Evolutionary conservation across 2,888 invertebrate genomes (phyloP), one percentile per base, ranked within the genome.

Genomic region (Lycaena phlaeas): DNA sequence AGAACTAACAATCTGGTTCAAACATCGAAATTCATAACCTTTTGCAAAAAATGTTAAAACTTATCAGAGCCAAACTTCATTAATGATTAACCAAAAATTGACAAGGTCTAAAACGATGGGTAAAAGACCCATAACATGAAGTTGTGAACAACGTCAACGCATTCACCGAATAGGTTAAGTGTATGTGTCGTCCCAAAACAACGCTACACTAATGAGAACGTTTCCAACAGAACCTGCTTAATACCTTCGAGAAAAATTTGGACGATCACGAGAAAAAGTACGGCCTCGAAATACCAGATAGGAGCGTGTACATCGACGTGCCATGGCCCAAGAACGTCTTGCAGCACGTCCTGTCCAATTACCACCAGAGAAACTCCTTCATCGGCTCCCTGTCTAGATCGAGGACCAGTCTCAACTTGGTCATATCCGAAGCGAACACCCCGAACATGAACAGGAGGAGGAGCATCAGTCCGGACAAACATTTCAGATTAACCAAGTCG

Each of bases 351-450:
- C 53, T 85, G 0, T 58, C 59, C 41, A 64, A 70, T 0, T 73
- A 79, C 54, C 73, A 84, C 1, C 81, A 81, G 37, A 40, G 82
- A 1, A 75, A 57, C 5, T 73, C 78, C 6, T 85, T 88, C 52
- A 81, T 88, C 5, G 87, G 86, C 6, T 81, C 85, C 3, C 54
- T 89, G 29, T 84, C 87, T 0, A 63, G 88, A 1, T 88, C 88
- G 0, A 70, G 87, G 10, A 88, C 88, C 0, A 85, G 87, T 18
- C 61, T 88, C 0, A 78, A 86, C 57, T 41, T 65, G 2, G 64
- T 74, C 47, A 43, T 74, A 1, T 64, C 76, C 0, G 60, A 68
- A 0, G 57, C 70, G 0, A 72, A 63, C 30, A 74, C 79, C 0
- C 75, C 78, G 0, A 62, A 59, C n/a, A 53, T 71, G 59, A 68